Evolutionary conservation across 2,797 vertebrate genomes (phyloP).

Genomic region (Pantherophis alleghaniensis): DNA sequence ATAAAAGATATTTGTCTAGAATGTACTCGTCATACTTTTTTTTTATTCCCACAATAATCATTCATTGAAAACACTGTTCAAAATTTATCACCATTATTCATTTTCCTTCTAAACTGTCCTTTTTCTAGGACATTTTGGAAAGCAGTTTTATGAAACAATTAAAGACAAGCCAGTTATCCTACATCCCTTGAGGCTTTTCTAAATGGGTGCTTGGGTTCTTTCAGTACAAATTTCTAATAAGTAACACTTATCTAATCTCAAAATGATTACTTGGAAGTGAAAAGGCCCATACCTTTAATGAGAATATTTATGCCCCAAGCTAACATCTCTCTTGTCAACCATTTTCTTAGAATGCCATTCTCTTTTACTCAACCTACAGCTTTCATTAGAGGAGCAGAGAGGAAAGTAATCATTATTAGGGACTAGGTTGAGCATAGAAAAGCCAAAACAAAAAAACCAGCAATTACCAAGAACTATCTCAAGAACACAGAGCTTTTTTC

Average conservation of each 20-base stretch:
- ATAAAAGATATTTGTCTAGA: neutral
- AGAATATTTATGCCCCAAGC: neutral
- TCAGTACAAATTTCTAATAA: neutral
- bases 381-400: constrained; percentile 32
- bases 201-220: neutral
- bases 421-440: neutral
- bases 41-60: neutral
- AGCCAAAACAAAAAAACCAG: constrained; percentile 28
- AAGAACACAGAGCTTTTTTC: constrained; percentile 45
- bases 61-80: neutral
- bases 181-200: neutral
- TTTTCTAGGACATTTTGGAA: neutral
- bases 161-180: neutral
- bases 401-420: constrained; percentile 39
- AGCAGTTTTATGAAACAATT: neutral
- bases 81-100: neutral
- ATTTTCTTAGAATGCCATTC: constrained; percentile 4
- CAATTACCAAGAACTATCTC: constrained; percentile 39
- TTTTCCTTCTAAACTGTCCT: neutral
- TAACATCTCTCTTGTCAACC: neutral
- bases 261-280: constrained; percentile 13
- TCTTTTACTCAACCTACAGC: neutral
- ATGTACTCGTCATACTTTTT: neutral
- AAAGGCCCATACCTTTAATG: constrained; percentile 17
- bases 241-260: constrained; percentile 3